phyloP scores from a whole-genome alignment of 2,113 vertebrate species.

The Pavo muticus region DNA sequence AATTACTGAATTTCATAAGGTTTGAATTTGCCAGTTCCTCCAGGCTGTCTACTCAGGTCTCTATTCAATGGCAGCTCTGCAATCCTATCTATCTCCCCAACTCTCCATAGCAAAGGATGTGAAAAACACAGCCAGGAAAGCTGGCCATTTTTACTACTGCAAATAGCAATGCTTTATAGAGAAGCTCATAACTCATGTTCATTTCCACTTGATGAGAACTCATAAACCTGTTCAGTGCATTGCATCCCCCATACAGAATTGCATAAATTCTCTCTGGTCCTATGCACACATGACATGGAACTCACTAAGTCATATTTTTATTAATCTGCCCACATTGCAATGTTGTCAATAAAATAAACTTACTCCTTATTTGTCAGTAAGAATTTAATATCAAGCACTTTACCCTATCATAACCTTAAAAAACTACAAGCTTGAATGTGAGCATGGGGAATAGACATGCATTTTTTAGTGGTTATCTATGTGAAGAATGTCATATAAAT shows the following conservation, averaged over 20 bases:
- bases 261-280: background rate
- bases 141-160: background rate
- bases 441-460: background rate
- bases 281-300: background rate
- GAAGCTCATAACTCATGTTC: background rate
- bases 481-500: background rate
- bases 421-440: conserved; percentile 1
- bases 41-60: background rate
- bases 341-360: conserved; percentile 27
- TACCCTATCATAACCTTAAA: background rate
- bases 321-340: background rate
- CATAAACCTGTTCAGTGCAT: conserved; percentile 3
- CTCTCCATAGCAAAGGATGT: background rate
- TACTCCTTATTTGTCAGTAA: conserved; percentile 19
- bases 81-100: background rate
- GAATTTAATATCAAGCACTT: conserved; percentile 30
- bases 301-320: conserved; percentile 20
- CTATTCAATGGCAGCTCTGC: background rate
- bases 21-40: background rate
- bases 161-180: conserved; percentile 15
- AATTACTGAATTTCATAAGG: background rate
- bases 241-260: background rate
- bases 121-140: background rate
- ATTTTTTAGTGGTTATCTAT: conserved; percentile 14
- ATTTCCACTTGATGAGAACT: conserved; percentile 7